A percentile compares a stretch with the other conserved stretches of the same genome.
phyloP scores from a whole-genome alignment of 2,797 vertebrate genomes.

The Notamacropus eugenii region DNA sequence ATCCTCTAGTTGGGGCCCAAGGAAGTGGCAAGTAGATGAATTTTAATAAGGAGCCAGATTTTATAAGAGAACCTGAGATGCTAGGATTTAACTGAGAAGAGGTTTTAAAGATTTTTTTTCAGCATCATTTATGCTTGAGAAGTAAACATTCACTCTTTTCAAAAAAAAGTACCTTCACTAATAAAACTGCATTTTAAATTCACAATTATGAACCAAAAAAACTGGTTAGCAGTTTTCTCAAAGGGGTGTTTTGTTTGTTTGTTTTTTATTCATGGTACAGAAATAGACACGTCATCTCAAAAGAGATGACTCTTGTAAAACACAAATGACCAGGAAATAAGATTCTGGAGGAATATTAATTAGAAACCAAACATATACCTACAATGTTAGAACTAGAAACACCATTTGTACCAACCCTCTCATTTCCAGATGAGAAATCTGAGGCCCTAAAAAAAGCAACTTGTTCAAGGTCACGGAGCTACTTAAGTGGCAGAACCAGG shows the following conservation, averaged over 20 bases:
- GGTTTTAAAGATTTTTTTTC: not conserved
- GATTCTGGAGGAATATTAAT: not conserved
- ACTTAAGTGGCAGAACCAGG: not conserved
- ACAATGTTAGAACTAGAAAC: not conserved
- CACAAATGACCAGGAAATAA: not conserved
- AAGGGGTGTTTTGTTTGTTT: not conserved
- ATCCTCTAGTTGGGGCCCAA: not conserved
- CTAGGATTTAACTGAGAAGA: slow-evolving; percentile 24
- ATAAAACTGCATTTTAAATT: not conserved
- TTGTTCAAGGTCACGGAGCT: not conserved
- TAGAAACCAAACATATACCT: slow-evolving; percentile 1
- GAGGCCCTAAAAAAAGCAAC: not conserved
- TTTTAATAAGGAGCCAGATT: slow-evolving; percentile 7
- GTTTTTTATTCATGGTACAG: slow-evolving; percentile 19
- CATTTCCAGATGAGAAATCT: not conserved
- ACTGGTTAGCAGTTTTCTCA: not conserved
- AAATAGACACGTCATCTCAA: slow-evolving; percentile 40
- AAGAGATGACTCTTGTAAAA: not conserved
- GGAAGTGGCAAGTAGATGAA: slow-evolving; percentile 1
- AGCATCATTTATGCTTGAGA: not conserved
- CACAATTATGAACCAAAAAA: not conserved
- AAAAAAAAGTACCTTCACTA: slow-evolving; percentile 12
- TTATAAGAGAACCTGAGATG: not conserved
- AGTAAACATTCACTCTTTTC: not conserved
- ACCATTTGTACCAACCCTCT: not conserved